Percentiles rank a stretch among this genome's conserved stretches.
These are phyloP conservation scores for Malurus splendens DNA, from an alignment of 2,797 vertebrate species.

Conservation along the genomic window DNA sequence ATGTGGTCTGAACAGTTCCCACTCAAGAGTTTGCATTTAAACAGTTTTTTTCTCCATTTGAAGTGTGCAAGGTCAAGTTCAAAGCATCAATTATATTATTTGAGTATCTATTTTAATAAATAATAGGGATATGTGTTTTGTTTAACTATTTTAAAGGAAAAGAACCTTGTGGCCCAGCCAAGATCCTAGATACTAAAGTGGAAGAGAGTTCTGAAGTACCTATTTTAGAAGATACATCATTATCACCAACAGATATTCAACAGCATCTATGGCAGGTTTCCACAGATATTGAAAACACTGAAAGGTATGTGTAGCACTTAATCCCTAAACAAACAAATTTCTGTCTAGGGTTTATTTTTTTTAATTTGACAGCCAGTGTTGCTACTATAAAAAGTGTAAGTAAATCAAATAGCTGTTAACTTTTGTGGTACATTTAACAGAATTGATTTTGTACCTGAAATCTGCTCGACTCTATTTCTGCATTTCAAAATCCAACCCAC, in stretches of 20 bases:
- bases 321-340: not conserved
- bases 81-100: not conserved
- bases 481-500: not conserved
- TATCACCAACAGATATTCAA: slow-evolving; percentile 83
- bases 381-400: not conserved
- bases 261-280: slow-evolving; percentile 90
- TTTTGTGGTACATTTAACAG: not conserved
- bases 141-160: slow-evolving; percentile 75
- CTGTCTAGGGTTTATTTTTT: not conserved
- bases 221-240: slow-evolving; percentile 88
- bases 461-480: not conserved
- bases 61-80: not conserved
- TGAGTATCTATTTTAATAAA: not conserved
- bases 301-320: slow-evolving; percentile 74
- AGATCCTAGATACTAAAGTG: slow-evolving; percentile 76
- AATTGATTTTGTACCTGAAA: not conserved
- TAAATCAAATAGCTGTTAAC: not conserved
- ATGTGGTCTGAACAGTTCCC: not conserved
- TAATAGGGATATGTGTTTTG: not conserved
- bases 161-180: slow-evolving; percentile 71
- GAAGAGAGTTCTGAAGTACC: slow-evolving; percentile 89
- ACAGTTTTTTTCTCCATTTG: not conserved
- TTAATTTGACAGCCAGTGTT: not conserved
- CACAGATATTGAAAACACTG: slow-evolving; percentile 93
- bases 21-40: not conserved